phyloP scores from a whole-genome alignment of 2,888 invertebrate genomes.

The Clostera curtula region DNA sequence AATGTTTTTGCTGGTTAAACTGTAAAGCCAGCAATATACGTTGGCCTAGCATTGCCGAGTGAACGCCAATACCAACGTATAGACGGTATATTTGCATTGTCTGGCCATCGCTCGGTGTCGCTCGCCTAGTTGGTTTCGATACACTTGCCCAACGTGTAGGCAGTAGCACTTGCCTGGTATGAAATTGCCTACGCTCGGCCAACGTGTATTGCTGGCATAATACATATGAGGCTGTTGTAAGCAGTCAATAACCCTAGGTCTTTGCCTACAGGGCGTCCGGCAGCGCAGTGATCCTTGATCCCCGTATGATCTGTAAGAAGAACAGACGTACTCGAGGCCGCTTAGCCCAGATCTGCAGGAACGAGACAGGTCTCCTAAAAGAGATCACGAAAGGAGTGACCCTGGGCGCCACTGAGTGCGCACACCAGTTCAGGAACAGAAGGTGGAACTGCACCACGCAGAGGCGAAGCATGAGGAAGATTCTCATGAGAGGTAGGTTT shows the following conservation, averaged over 20 bases:
- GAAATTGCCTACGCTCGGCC: no score
- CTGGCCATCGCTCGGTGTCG: no score
- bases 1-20: no score
- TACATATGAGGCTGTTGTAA: background rate
- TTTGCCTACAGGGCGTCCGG: constrained; percentile 79
- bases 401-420: constrained; percentile 89
- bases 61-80: no score
- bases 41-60: no score
- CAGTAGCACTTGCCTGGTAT: no score
- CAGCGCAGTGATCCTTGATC: constrained; percentile 92
- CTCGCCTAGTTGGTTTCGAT: no score
- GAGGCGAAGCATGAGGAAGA: constrained; percentile 86
- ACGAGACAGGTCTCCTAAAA: constrained; percentile 84
- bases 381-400: constrained; percentile 90
- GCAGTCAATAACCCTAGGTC: background rate
- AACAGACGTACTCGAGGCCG: constrained; percentile 84
- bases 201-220: no score
- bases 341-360: constrained; percentile 87
- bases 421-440: constrained; percentile 88
- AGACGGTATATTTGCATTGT: no score
- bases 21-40: no score
- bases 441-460: constrained; percentile 93
- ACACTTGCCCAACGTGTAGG: no score
- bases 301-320: constrained; percentile 91
- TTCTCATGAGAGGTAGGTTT: constrained; percentile 87